These are phyloP conservation scores for Trochalopteron elliotii DNA, from an alignment of 2,113 vertebrate species.

Conservation along the genomic window DNA sequence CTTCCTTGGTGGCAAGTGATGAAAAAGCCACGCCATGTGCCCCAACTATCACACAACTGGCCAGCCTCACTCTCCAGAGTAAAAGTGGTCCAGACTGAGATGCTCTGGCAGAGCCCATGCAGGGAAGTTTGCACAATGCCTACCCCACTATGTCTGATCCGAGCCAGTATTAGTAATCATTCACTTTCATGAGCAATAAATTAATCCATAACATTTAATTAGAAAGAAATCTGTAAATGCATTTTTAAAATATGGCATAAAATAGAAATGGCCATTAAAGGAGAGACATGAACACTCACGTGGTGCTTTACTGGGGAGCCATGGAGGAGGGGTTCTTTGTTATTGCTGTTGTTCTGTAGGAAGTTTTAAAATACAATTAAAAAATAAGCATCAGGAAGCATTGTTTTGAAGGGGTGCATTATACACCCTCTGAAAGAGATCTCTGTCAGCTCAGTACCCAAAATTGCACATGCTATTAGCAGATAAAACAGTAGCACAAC, in stretches of 20 bases:
- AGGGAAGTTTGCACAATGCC: constrained; percentile 15
- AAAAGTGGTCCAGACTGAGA: constrained; percentile 13
- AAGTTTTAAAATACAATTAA: constrained; percentile 9
- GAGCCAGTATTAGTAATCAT: background rate
- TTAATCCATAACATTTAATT: constrained; percentile 36
- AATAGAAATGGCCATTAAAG: constrained; percentile 16
- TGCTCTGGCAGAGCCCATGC: constrained; percentile 1
- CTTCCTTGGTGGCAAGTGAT: background rate
- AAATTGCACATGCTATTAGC: background rate
- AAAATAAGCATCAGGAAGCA: constrained; percentile 8
- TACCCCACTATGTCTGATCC: background rate
- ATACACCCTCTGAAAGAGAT: background rate
- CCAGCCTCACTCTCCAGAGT: background rate
- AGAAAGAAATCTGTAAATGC: constrained; percentile 37
- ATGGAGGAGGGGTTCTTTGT: background rate
- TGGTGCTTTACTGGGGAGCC: background rate
- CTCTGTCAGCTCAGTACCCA: background rate
- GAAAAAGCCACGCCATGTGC: background rate
- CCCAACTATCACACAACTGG: background rate
- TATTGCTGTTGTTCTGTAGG: background rate
- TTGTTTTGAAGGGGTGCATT: constrained; percentile 21
- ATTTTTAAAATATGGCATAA: constrained; percentile 47
- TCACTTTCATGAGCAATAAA: constrained; percentile 30
- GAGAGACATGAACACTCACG: background rate
- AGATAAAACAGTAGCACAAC: background rate